Base-by-base conservation (phyloP, 1,140 invertebrate genomes). In the Drosophila teissieri region DNA sequence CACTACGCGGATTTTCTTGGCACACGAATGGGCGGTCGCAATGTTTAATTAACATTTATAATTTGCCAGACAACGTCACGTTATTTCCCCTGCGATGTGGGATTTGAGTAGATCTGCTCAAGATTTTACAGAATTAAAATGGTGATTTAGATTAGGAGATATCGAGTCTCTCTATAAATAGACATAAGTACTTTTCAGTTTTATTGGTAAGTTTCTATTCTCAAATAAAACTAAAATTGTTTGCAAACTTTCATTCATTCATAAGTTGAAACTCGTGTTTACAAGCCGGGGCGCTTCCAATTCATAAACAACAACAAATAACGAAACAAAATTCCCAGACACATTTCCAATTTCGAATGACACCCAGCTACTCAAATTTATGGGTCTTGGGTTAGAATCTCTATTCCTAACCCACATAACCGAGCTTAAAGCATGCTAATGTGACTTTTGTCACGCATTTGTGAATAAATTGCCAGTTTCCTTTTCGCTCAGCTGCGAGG, bases 21-120 rank as follows among this genome's bases (percentile, higher is more conserved):
- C 31, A 54, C 27, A 63, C 60, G 34, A 51, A 19, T 19, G 42
- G 17, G 42, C 11, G 42, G 4, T 17, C 17, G 19, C 42, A 5
- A 12, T 19, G 15, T 39, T 69, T 15, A 22, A 68, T 69, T 69
- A 34, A 24, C 34, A 70, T 56, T 70, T 69, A 3, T 54, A 56
- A 70, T 69, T 68, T 10, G 42, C n/a, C 17, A 45, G 61, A 46
- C 40, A 68, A 68, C 63, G 65, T 69, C 65, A 68, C 49, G 40
- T 11, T 69, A 15, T 56, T 69, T 56, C 36, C 67, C 64, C 3
- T 7, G 19, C 10, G 34, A 14, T 39, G 11, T 65, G 31, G 42
- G 61, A 11, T 53, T 69, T 37, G 36, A 46, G 15, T 45, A 45
- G 24, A 39, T 39, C 14, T 36, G 12, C 44, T 44, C 19, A 27